Conservation (phyloP, 2,113 vertebrate genomes). For the Neodon shergylaensis region DNA sequence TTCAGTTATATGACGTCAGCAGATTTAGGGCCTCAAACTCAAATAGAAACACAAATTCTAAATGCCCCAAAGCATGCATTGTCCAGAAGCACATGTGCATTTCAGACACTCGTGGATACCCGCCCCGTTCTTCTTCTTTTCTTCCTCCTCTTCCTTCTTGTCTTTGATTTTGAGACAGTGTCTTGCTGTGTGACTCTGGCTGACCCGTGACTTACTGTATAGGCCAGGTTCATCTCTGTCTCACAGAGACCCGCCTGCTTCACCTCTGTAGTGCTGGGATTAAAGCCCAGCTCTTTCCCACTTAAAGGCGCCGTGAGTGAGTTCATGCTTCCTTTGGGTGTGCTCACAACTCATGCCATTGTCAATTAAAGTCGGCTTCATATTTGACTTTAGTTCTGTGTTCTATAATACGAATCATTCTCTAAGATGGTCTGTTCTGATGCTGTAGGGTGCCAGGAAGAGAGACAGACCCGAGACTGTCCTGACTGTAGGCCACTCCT, state of each 20-base stretch:
- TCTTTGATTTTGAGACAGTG: neutral
- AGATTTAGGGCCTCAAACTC: conserved; percentile 44
- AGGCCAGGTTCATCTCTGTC: neutral
- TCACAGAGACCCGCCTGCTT: neutral
- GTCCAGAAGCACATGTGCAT: neutral
- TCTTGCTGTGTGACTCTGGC: neutral
- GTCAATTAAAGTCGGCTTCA: conserved; percentile 50
- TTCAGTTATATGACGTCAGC: conserved; percentile 33
- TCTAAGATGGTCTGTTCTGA: neutral
- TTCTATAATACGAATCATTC: neutral
- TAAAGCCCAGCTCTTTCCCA: neutral
- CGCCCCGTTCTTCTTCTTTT: neutral
- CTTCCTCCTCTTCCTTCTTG: neutral
- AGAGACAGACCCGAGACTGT: neutral
- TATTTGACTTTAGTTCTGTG: conserved; percentile 50
- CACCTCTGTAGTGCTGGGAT: neutral
- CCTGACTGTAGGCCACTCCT: neutral
- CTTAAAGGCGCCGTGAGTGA: conserved; percentile 35
- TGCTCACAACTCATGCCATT: conserved; percentile 11
- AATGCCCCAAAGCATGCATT: neutral
- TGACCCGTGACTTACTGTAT: neutral
- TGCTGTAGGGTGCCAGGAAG: neutral
- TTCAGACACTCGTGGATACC: conserved; percentile 30
- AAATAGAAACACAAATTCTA: conserved; percentile 42
- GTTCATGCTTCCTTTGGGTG: conserved; percentile 11